Evolutionary conservation across 2,888 invertebrate species (phyloP).

Genomic region (Lingula anatina): DNA sequence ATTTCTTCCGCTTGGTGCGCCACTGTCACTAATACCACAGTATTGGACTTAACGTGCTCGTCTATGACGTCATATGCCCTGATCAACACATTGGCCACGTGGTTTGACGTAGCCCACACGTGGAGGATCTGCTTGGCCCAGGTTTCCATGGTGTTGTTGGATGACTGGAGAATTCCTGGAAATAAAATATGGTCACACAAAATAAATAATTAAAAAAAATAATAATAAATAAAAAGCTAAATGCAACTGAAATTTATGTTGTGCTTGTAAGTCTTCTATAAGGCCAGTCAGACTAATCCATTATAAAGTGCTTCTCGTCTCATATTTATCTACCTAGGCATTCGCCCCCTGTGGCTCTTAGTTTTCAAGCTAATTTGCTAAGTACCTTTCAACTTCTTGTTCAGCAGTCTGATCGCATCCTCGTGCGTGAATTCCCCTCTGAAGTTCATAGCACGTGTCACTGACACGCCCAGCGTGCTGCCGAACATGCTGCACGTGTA

Average conservation of each 20-base stretch:
- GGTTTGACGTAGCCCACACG: slow-evolving; percentile 38
- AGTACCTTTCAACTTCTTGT: slow-evolving; percentile 45
- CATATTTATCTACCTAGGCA: too few species aligned
- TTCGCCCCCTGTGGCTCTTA: too few species aligned
- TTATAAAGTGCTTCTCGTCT: too few species aligned
- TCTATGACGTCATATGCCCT: slow-evolving; percentile 23
- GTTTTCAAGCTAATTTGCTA: too few species aligned
- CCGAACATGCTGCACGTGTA: slow-evolving; percentile 35
- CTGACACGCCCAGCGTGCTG: slow-evolving; percentile 39
- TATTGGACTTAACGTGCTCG: slow-evolving; percentile 27
- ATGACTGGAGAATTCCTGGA: slow-evolving; percentile 40
- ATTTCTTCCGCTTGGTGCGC: slow-evolving; percentile 15
- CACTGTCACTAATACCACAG: slow-evolving; percentile 38
- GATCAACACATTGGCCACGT: slow-evolving; percentile 27
- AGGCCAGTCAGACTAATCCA: too few species aligned
- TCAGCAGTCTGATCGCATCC: slow-evolving; percentile 31
- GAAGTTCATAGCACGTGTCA: slow-evolving; percentile 46
- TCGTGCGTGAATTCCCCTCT: slow-evolving; percentile 29
- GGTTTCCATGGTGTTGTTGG: slow-evolving; percentile 30
- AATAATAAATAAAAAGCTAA: not conserved
- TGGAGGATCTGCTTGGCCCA: slow-evolving; percentile 49
- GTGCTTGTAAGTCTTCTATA: too few species aligned
- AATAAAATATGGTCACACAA: slow-evolving; percentile 1
- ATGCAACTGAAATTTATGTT: not conserved
- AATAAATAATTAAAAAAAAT: not conserved